Base-by-base conservation (phyloP, 2,888 invertebrate species). In the Dyspetes luteomarginatus region DNA sequence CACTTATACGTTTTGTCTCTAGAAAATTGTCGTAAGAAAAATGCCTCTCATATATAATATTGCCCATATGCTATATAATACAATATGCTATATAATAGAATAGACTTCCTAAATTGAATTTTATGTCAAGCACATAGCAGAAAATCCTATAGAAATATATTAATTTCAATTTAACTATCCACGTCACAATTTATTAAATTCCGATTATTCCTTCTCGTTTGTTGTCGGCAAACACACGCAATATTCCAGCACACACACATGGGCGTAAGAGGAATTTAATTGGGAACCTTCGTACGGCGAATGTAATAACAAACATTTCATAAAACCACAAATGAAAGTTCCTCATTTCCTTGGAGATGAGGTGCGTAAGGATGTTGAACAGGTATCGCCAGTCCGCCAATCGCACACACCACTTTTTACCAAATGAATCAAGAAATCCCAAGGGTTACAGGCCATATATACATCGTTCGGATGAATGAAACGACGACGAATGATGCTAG, bases 401-500 rank as follows among this genome's bases (percentile, higher is more conserved):
- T 55, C 17, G 41, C 50, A 4, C 22, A 4, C 15, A 60, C 65
- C 24, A 7, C 36, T 81, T 79, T 87, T 89, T 87, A 85, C 86
- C 85, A 87, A n/a, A 36, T 88, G 88, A 89, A 90, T 86, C 84
- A 82, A 80, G 76, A 82, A 82, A 82, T 85, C 81, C 81, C 85
- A 84, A 80, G 86, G 87, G 86, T 85, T 84, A 83, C 79, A 43
- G 17, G 55, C 55, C 43, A 56, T 17, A 9, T 43, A 55, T 19
- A 58, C 19, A 9, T 45, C 19, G 36, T n/a, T 12, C 30, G 30
- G 72, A 84, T 90, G 88, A 90, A 90, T 89, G 90, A 89, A 88
- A 85, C 85, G 75, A 26, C 52, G 73, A 28, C 43, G 73, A 36
- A 52, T 26, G n/a, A 26, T 9, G 58, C 50, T 50, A 60, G 45